Conservation (phyloP, 2,888 invertebrate species). For the Sarcophaga subvicina region DNA sequence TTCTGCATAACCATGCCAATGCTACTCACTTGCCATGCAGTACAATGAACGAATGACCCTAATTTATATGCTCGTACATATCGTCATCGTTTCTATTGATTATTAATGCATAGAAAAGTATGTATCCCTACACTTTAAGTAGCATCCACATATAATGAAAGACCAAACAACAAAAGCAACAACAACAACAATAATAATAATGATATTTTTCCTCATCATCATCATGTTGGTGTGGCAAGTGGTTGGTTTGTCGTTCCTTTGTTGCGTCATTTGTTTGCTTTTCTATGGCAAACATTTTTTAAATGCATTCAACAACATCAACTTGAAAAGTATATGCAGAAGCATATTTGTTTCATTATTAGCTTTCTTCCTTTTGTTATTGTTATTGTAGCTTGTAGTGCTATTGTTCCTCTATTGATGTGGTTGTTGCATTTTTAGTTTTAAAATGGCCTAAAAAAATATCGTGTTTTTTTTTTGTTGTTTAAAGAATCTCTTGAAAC, state of each 20-base stretch:
- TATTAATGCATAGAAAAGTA: not conserved
- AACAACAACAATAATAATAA: not conserved
- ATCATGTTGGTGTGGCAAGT: not conserved
- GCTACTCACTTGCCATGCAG: no score
- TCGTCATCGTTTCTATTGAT: not conserved
- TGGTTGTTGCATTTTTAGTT: not conserved
- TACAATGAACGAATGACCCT: not conserved
- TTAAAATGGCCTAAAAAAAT: not conserved
- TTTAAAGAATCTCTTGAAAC: no score
- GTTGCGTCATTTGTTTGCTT: constrained; percentile 7
- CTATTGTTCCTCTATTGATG: not conserved
- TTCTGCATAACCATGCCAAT: no score
- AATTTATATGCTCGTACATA: not conserved
- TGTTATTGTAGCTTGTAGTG: not conserved
- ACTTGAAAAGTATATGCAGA: not conserved
- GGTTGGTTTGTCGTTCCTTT: not conserved
- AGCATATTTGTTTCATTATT: constrained; percentile 10
- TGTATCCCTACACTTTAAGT: not conserved
- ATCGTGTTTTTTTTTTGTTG: no score
- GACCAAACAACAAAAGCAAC: not conserved
- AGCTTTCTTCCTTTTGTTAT: not conserved
- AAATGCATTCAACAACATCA: constrained; percentile 12
- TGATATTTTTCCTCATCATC: not conserved
- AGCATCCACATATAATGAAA: not conserved
- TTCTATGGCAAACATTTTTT: constrained; percentile 23